These are phyloP conservation scores for Erebia ligea DNA, from an alignment of 2,888 invertebrate species.

Conservation along the genomic window DNA sequence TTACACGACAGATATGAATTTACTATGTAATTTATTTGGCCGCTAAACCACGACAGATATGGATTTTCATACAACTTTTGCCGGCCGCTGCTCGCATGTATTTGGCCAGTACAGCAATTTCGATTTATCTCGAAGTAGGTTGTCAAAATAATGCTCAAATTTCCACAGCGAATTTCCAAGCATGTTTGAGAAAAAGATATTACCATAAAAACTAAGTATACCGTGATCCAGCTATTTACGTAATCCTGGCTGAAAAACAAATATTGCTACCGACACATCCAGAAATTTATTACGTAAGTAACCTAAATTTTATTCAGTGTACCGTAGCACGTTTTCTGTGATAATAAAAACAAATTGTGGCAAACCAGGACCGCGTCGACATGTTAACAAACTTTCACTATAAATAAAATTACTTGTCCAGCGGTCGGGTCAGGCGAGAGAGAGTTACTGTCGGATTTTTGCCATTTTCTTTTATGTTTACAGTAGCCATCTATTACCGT, in stretches of 20 bases:
- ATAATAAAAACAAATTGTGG: conserved; percentile 18
- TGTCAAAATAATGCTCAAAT: too few relatives aligned
- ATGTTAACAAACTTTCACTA: conserved; percentile 16
- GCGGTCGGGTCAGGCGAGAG: conserved; percentile 1
- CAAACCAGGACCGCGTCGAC: conserved; percentile 1
- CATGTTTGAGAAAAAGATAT: too few relatives aligned
- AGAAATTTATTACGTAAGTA: not conserved
- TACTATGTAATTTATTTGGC: too few relatives aligned
- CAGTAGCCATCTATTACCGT: not conserved
- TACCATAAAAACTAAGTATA: too few relatives aligned
- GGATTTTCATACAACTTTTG: too few relatives aligned
- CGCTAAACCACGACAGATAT: too few relatives aligned
- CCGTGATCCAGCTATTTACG: too few relatives aligned
- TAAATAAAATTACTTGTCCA: conserved; percentile 20
- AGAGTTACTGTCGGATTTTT: conserved; percentile 7
- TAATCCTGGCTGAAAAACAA: not conserved
- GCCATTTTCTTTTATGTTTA: not conserved
- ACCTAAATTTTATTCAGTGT: conserved; percentile 5
- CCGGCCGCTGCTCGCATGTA: too few relatives aligned
- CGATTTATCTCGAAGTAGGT: too few relatives aligned
- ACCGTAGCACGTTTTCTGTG: conserved; percentile 7
- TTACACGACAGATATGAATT: too few relatives aligned
- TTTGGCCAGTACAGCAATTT: too few relatives aligned
- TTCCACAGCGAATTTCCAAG: too few relatives aligned
- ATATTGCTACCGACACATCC: not conserved